phyloP scores from a whole-genome alignment of 2,113 vertebrate species.

The Gymnobelideus leadbeateri region DNA sequence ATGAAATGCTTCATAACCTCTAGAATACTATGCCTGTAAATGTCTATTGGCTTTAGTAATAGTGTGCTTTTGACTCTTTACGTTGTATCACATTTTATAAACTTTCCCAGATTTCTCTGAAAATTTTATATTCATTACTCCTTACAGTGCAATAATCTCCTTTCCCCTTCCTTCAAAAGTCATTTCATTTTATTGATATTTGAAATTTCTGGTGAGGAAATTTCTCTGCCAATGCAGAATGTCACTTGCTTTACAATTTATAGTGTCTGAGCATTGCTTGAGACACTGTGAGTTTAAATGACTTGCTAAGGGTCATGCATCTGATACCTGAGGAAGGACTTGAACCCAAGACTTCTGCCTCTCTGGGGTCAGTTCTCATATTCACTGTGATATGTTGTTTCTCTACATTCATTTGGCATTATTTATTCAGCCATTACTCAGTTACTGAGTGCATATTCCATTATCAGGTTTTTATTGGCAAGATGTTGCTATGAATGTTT shows the following conservation, averaged over 20 bases:
- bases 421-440: background rate
- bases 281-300: background rate
- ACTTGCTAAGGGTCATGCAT: background rate
- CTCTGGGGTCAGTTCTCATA: background rate
- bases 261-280: background rate
- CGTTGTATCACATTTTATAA: background rate
- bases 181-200: background rate
- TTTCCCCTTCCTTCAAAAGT: background rate
- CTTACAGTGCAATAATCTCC: background rate
- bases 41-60: background rate
- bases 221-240: background rate
- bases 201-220: background rate
- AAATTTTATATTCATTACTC: background rate
- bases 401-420: background rate
- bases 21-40: background rate
- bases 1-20: background rate
- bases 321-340: background rate
- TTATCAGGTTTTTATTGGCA: background rate
- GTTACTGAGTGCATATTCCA: background rate
- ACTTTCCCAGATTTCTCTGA: background rate
- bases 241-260: background rate
- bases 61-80: background rate
- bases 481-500: background rate
- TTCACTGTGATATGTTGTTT: background rate
- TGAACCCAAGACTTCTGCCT: background rate